Percentiles rank a stretch among this genome's conserved stretches.
phyloP scores from a whole-genome alignment of 1,140 invertebrate genomes.

The Philaenus spumarius region DNA sequence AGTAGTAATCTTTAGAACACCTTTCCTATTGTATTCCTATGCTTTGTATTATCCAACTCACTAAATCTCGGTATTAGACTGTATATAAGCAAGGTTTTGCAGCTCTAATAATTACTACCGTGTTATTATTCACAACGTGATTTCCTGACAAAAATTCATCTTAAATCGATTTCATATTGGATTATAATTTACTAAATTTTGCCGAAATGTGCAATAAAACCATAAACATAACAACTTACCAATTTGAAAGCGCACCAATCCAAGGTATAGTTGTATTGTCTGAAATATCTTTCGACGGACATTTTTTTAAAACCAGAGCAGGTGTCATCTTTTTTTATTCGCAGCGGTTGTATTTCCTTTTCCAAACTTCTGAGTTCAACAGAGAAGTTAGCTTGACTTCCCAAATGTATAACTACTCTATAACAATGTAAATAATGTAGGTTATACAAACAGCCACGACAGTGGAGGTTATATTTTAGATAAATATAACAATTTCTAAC shows the following conservation, averaged over 20 bases:
- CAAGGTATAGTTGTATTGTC: conserved; percentile 64
- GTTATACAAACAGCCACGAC: no score
- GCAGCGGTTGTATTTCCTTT: conserved; percentile 72
- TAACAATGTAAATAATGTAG: conserved; percentile 30
- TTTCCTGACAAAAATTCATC: no score
- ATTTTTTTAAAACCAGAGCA: conserved; percentile 83
- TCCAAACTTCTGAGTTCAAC: conserved; percentile 63
- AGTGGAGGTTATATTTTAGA: background rate
- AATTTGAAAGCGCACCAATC: conserved; percentile 87
- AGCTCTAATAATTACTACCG: no score
- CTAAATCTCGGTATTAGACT: no score
- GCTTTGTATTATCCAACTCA: no score
- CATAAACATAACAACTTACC: conserved; percentile 43
- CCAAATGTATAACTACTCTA: conserved; percentile 74
- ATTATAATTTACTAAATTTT: background rate
- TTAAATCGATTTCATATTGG: no score
- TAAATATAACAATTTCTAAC: background rate
- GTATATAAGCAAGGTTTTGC: no score
- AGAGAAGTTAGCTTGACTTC: conserved; percentile 68
- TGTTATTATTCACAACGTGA: no score
- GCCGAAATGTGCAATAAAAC: background rate
- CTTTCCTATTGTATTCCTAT: no score
- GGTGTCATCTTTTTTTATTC: conserved; percentile 51
- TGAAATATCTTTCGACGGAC: conserved; percentile 74
- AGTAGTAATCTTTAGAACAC: no score